Evolutionary conservation across 2,888 invertebrate species (phyloP).

Genomic region (Arrhopalites spinosus): DNA sequence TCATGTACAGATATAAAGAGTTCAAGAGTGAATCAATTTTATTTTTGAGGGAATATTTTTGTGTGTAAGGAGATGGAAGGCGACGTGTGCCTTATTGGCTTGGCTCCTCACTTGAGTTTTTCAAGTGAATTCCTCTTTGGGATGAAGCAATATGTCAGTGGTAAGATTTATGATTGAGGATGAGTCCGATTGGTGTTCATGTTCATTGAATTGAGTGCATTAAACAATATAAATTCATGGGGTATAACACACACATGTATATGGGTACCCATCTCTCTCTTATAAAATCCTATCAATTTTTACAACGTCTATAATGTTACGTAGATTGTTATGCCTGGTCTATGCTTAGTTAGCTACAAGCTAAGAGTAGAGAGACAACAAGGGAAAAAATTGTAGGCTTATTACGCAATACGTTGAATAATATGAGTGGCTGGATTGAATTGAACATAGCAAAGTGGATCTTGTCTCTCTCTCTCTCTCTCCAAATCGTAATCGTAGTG

Average conservation of each 20-base stretch:
- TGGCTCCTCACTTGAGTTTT: neutral
- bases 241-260: neutral
- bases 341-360: neutral
- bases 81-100: conserved; percentile 25
- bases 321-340: neutral
- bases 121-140: too few species aligned
- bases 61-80: neutral
- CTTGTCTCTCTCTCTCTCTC: neutral
- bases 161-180: conserved; percentile 9
- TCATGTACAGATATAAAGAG: neutral
- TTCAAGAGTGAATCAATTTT: conserved; percentile 15
- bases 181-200: neutral
- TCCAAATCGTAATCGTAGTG: conserved; percentile 2
- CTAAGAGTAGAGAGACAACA: neutral
- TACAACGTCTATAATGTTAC: neutral
- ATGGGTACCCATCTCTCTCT: neutral
- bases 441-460: conserved; percentile 17
- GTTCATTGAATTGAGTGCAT: neutral
- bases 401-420: conserved; percentile 22
- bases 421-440: conserved; percentile 19
- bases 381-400: conserved; percentile 18
- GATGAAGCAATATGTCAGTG: conserved; percentile 1
- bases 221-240: neutral
- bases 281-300: neutral
- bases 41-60: conserved; percentile 22